phyloP scores from a whole-genome alignment of 2,113 vertebrate species.

The Calidris pugnax region DNA sequence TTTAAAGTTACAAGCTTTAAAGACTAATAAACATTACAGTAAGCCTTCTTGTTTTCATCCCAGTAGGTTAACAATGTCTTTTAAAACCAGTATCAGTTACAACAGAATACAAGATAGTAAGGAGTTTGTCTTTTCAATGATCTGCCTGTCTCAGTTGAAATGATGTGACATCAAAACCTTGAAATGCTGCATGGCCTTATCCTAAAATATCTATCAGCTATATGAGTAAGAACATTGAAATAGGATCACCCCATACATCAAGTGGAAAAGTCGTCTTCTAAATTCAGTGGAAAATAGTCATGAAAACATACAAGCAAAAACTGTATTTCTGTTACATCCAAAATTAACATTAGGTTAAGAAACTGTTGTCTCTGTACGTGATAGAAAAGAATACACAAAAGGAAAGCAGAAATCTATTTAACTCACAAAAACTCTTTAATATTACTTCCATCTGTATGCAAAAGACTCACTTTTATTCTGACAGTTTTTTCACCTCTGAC shows the following conservation, averaged over 20 bases:
- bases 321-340: not conserved
- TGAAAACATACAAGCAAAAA: not conserved
- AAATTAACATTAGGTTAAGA: not conserved
- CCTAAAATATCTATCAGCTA: not conserved
- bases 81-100: not conserved
- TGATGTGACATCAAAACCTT: not conserved
- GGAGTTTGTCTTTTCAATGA: not conserved
- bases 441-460: fast-evolving
- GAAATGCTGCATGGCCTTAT: not conserved
- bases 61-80: not conserved
- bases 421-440: not conserved
- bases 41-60: not conserved
- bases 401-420: not conserved
- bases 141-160: not conserved
- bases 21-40: not conserved
- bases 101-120: not conserved
- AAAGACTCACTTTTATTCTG: fast-evolving
- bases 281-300: not conserved
- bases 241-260: not conserved
- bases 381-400: not conserved
- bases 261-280: not conserved
- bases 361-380: fast-evolving
- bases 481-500: not conserved
- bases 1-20: not conserved
- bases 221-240: not conserved